Evolutionary conservation across 2,888 invertebrate genomes (phyloP), one percentile per base, ranked within the genome.

Genomic region (Seira sanloemensis): DNA sequence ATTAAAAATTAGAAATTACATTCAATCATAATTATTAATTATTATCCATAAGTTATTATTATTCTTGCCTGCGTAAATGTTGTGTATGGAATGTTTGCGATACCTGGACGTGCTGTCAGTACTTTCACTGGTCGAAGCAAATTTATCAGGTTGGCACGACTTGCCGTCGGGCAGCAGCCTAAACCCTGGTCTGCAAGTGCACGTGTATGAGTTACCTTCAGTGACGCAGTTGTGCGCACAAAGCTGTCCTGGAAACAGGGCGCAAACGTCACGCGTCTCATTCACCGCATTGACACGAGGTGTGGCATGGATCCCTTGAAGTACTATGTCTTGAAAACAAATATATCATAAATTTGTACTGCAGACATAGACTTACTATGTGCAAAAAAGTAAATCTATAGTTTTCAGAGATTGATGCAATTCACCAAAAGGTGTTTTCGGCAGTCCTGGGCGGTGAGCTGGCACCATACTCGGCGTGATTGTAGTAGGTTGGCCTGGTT

Each of bases 161-260:
- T 93, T 93, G 0, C 94, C 93, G 90, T 96, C 96, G 24, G 94
- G 91, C 93, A 94, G 93, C 1, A 96, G 92, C 89, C 92, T 93
- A 88, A 92, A 95, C 0, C 95, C 95, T 78, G 94, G 92, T 73
- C 94, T 93, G 90, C 96, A 96, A 87, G 93, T 93, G 90, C 96
- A 96, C 86, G 91, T 92, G 90, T 94, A 95, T 0, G 96, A 95
- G 0, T 94, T 94, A 0, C 93, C 94, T 0, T 94, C 93, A 0
- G 96, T 94, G 24, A 95, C 93, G 90, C 96, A 97, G 89, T 94
- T 94, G 89, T 96, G 96, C 0, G 95, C 94, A 90, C 96, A 97
- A 16, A 95, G 91, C 89, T 92, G 91, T n/a, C 92, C 92, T 4
- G 90, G 91, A 87, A 93, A 92, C 54, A 92, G 87, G 54, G 93